phyloP scores from a whole-genome alignment of 2,888 invertebrate species.

The Palloptera scutellata region DNA sequence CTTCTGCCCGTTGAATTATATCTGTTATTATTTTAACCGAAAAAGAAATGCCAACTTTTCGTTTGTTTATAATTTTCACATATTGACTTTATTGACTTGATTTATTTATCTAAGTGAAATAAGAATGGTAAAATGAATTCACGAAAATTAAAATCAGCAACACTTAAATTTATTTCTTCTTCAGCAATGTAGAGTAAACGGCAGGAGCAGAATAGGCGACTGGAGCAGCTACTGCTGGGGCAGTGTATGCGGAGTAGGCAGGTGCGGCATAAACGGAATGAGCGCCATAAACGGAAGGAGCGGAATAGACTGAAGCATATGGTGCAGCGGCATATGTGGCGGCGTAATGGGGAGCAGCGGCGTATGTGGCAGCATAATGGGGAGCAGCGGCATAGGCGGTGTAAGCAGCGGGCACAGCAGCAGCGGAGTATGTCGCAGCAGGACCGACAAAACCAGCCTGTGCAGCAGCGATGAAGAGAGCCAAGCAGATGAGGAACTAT shows the following conservation, averaged over 20 bases:
- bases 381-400: conserved; percentile 31
- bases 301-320: conserved; percentile 6
- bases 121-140: background rate
- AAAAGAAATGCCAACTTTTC: background rate
- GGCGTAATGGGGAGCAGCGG: conserved; percentile 8
- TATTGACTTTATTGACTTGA: background rate
- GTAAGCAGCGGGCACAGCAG: conserved; percentile 33
- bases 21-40: no score
- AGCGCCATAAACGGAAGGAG: conserved; percentile 17
- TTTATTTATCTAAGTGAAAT: no score
- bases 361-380: conserved; percentile 25
- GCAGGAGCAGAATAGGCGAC: conserved; percentile 4
- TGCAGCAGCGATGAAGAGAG: conserved; percentile 53
- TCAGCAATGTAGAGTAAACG: conserved; percentile 23
- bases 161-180: background rate
- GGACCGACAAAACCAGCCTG: conserved; percentile 49
- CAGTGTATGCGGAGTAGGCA: background rate
- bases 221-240: no score
- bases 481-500: conserved; percentile 56
- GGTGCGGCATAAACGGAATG: background rate
- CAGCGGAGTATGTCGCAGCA: conserved; percentile 39
- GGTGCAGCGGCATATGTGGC: conserved; percentile 41
- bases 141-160: no score
- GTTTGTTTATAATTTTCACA: background rate
- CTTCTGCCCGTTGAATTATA: no score